phyloP scores from a whole-genome alignment of 2,797 vertebrate genomes.

The Pogonophryne albipinna region DNA sequence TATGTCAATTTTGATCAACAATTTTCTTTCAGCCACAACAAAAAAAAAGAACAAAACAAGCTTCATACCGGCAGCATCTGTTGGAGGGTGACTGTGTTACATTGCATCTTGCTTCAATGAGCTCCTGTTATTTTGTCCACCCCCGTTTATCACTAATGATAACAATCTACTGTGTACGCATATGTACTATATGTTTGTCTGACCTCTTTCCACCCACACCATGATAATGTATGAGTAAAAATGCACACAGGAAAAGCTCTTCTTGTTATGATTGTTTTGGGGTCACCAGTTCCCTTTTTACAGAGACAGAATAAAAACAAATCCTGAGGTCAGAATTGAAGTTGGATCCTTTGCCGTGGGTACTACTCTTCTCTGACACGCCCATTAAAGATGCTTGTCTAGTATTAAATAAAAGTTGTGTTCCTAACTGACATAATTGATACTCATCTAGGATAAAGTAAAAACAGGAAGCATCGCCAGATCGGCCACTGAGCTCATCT shows the following conservation, averaged over 20 bases:
- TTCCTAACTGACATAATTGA: neutral
- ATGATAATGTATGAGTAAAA: neutral
- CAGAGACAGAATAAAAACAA: no score
- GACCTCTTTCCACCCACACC: conserved; percentile 1
- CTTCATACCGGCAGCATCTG: neutral
- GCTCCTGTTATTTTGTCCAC: conserved; percentile 4
- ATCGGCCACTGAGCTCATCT: no score
- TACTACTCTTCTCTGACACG: no score
- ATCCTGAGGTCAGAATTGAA: no score
- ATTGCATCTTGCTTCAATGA: conserved; percentile 11
- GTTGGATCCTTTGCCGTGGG: no score
- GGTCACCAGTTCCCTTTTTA: no score
- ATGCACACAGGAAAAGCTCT: no score
- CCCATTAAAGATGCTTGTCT: neutral
- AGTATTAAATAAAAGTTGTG: neutral
- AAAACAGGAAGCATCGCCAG: no score
- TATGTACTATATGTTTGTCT: no score
- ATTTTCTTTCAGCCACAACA: conserved; percentile 3
- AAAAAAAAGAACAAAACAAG: conserved; percentile 5
- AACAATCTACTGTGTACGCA: neutral
- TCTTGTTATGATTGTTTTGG: no score
- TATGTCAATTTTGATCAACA: neutral
- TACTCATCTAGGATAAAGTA: neutral
- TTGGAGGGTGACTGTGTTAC: conserved; percentile 1
- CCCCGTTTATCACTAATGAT: conserved; percentile 1